Conservation (phyloP, 2,888 invertebrate genomes). For the Pollenia angustigena region DNA sequence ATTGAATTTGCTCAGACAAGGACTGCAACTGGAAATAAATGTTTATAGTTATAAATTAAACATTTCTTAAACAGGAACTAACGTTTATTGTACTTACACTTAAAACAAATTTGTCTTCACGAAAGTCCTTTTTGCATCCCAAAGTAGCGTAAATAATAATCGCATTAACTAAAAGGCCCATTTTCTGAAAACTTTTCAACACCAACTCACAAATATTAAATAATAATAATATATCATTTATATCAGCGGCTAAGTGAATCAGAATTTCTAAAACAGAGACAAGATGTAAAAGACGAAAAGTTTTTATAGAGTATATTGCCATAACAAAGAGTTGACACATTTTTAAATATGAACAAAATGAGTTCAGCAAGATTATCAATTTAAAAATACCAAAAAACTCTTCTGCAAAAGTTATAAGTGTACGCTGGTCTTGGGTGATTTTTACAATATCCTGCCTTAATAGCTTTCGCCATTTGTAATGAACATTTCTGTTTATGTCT, state of each 20-base stretch:
- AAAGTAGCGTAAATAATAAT: slow-evolving; percentile 36
- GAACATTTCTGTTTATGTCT: neutral
- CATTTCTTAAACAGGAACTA: too few species aligned
- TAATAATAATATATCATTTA: slow-evolving; percentile 69
- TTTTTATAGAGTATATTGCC: slow-evolving; percentile 62
- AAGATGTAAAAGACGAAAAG: neutral
- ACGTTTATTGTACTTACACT: slow-evolving; percentile 12
- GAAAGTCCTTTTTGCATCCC: neutral
- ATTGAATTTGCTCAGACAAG: slow-evolving; percentile 9
- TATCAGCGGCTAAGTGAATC: slow-evolving; percentile 39
- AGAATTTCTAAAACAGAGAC: neutral
- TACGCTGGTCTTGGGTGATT: slow-evolving; percentile 60
- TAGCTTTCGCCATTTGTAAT: slow-evolving; percentile 68
- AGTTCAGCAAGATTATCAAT: slow-evolving; percentile 71
- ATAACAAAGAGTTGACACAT: slow-evolving; percentile 65
- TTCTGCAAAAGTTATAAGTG: slow-evolving; percentile 53
- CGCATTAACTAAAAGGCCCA: neutral
- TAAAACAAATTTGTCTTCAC: slow-evolving; percentile 11
- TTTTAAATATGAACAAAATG: slow-evolving; percentile 72
- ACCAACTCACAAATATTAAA: slow-evolving; percentile 73
- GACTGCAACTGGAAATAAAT: slow-evolving; percentile 72
- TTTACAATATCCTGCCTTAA: slow-evolving; percentile 67
- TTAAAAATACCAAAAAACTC: slow-evolving; percentile 68
- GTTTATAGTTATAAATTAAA: too few species aligned
- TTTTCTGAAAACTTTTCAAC: neutral